These are phyloP conservation scores for Epinephelus fuscoguttatus DNA, from an alignment of 2,113 vertebrate genomes.

Conservation along the genomic window DNA sequence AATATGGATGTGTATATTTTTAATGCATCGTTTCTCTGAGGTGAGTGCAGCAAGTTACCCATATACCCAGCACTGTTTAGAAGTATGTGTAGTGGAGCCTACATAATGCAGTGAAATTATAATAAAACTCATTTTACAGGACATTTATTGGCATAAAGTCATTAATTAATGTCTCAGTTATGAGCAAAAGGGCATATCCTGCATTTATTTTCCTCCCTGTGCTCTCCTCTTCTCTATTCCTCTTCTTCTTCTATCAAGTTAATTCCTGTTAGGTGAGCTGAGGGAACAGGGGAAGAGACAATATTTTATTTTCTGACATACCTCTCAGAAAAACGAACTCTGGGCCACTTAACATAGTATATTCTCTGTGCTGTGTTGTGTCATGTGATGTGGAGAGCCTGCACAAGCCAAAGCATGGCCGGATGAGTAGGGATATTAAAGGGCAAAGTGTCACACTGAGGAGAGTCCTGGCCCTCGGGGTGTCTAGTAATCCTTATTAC, in stretches of 20 bases:
- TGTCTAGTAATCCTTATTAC: slow-evolving; percentile 19
- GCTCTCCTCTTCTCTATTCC: not conserved
- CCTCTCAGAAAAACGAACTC: not conserved
- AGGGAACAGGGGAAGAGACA: not conserved
- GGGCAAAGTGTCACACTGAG: slow-evolving; percentile 13
- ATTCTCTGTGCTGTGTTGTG: slow-evolving; percentile 3
- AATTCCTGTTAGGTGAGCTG: not conserved
- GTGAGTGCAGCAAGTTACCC: not conserved
- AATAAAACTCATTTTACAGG: slow-evolving; percentile 25
- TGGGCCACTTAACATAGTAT: not conserved
- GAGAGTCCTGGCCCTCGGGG: slow-evolving; percentile 9
- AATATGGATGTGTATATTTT: not conserved
- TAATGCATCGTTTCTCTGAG: not conserved
- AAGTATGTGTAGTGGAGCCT: not conserved
- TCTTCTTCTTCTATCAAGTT: not conserved
- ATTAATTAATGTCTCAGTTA: slow-evolving; percentile 22
- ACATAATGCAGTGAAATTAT: not conserved
- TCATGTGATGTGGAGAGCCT: not conserved
- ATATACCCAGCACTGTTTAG: not conserved
- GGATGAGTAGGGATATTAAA: slow-evolving; percentile 11
- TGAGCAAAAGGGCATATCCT: slow-evolving; percentile 14
- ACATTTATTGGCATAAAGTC: slow-evolving; percentile 16
- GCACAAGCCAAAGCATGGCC: not conserved
- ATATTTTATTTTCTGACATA: not conserved
- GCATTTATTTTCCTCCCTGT: not conserved